Evolutionary conservation across 2,888 invertebrate genomes (phyloP), one percentile per base, ranked within the genome.

Genomic region (Melanostoma mellinum): DNA sequence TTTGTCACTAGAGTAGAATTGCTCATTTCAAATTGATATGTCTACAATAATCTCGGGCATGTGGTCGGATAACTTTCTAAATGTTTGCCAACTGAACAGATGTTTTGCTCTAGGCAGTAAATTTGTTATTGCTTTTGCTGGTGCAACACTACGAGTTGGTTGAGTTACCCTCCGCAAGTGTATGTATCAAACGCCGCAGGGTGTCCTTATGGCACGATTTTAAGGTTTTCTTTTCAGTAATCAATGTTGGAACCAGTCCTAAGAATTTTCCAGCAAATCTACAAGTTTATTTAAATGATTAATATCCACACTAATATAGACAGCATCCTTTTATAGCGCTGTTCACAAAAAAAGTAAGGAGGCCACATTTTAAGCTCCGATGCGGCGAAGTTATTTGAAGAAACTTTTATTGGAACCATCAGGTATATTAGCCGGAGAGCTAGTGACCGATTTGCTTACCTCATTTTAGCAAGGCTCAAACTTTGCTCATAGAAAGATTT

Each of bases 61-160:
- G 86, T 86, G 86, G 86, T 86, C 79, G 79, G 84, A 86, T 86
- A 85, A 86, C 53, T 78, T 68, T 69, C 67, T 68, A 58, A 71
- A 77, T 73, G 61, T 82, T 85, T 82, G 84, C 79, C 85, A 73
- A 68, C 53, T 48, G 86, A 87, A 87, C 87, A 87, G 87, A 87
- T 87, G 87, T 87, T 85, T 75, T 63, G 81, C 87, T 76, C 55
- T 35, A 72, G 86, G 87, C 85, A 30, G 2, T 69, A 32, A 38
- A 44, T 40, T 36, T 50, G 67, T 60, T 61, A 8, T 33, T 60
- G 42, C 44, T 20, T 20, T 20, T 20, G 20, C 1, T 20, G 20
- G 20, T 20, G 20, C 20, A 20, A 20, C 20, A 20, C 20, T 20
- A 20, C 20, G 40, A 40, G 40, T 9, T 40, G 40, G 40, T 9